These are phyloP conservation scores for Montifringilla adamsi DNA, from an alignment of 2,113 vertebrate species.

Conservation along the genomic window DNA sequence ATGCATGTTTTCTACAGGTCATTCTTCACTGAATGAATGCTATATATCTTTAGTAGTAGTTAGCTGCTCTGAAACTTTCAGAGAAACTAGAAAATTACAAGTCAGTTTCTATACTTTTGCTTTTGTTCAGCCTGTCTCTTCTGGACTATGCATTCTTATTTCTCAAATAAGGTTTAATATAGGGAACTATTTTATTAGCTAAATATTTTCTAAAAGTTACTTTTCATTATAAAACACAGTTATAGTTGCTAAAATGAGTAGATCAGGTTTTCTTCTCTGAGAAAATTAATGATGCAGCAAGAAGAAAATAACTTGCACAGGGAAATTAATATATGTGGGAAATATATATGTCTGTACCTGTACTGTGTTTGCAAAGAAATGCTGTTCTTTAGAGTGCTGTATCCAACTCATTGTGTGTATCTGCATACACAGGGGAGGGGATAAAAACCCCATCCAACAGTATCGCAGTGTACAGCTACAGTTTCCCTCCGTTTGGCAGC, in stretches of 20 bases:
- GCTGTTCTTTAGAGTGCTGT: background rate
- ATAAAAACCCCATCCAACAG: background rate
- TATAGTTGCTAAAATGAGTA: background rate
- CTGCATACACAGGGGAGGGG: background rate
- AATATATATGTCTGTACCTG: background rate
- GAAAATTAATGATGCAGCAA: background rate
- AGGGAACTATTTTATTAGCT: background rate
- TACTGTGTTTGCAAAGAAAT: background rate
- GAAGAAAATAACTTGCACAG: background rate
- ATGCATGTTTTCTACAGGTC: conserved; percentile 26
- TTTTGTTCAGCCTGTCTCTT: background rate
- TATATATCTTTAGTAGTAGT: conserved; percentile 22
- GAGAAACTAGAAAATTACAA: background rate
- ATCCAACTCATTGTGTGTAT: background rate
- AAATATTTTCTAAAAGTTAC: background rate
- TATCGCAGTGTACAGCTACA: background rate
- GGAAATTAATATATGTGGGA: background rate
- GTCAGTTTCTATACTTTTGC: background rate
- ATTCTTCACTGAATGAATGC: conserved; percentile 5
- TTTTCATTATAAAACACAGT: background rate
- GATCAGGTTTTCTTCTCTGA: background rate
- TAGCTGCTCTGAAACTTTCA: conserved; percentile 15
- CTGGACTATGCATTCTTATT: background rate
- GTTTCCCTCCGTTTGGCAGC: background rate
- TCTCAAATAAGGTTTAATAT: background rate